These are phyloP conservation scores for Enteromius viviparus DNA, from an alignment of 2,797 vertebrate species.

Conservation along the genomic window DNA sequence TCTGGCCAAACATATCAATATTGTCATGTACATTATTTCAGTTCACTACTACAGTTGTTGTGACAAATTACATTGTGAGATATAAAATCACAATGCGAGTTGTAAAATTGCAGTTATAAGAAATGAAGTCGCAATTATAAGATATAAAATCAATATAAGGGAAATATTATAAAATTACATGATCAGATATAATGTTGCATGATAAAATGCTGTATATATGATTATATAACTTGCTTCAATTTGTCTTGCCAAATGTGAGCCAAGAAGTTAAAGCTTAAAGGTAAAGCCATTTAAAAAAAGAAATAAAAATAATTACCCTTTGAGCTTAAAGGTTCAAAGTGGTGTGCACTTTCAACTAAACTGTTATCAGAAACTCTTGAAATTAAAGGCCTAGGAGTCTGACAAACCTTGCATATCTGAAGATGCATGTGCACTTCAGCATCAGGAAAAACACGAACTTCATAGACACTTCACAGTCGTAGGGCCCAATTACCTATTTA, in stretches of 20 bases:
- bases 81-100: background rate
- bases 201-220: background rate
- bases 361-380: background rate
- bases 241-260: background rate
- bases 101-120: background rate
- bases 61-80: too few relatives aligned
- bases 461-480: background rate
- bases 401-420: background rate
- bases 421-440: background rate
- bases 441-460: background rate
- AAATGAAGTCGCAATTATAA: background rate
- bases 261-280: background rate
- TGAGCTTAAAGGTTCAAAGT: background rate
- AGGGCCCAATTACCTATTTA: constrained; percentile 11
- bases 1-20: too few relatives aligned
- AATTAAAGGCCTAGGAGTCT: background rate
- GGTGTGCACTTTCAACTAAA: background rate
- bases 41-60: too few relatives aligned
- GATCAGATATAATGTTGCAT: background rate
- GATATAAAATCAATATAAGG: background rate
- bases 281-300: background rate
- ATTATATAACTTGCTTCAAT: background rate
- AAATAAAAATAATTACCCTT: background rate
- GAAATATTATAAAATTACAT: background rate
- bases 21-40: too few relatives aligned